phyloP scores from a whole-genome alignment of 1,140 invertebrate genomes.

The Mactra quadrangularis region DNA sequence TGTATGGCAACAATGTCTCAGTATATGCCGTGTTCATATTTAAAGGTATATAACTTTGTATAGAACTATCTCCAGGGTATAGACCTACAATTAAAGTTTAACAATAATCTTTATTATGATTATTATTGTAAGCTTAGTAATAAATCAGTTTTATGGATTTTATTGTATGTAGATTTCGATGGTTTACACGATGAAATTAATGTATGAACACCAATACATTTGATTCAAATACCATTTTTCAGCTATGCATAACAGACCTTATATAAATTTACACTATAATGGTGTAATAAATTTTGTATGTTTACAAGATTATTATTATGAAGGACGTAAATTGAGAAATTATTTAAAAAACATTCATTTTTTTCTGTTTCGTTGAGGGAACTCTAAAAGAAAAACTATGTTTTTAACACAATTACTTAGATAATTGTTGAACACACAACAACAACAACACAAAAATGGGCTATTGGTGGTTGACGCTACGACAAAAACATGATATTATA shows the following conservation, averaged over 20 bases:
- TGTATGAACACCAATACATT: background rate
- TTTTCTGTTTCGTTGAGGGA: too few species aligned
- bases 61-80: background rate
- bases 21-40: background rate
- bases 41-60: constrained; percentile 1
- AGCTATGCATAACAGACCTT: background rate
- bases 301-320: background rate
- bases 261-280: too few species aligned
- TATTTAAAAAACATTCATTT: too few species aligned
- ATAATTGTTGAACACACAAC: too few species aligned
- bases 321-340: too few species aligned
- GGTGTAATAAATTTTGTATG: background rate
- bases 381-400: too few species aligned
- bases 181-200: too few species aligned
- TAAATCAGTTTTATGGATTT: background rate
- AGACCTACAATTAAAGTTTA: background rate
- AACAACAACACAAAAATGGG: too few species aligned
- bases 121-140: background rate
- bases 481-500: too few species aligned
- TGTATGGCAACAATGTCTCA: background rate
- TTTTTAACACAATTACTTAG: too few species aligned
- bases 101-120: background rate
- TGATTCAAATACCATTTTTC: background rate
- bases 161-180: background rate
- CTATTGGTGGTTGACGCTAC: too few species aligned